Conservation (phyloP, 2,113 vertebrate genomes). For the Zingel zingel region DNA sequence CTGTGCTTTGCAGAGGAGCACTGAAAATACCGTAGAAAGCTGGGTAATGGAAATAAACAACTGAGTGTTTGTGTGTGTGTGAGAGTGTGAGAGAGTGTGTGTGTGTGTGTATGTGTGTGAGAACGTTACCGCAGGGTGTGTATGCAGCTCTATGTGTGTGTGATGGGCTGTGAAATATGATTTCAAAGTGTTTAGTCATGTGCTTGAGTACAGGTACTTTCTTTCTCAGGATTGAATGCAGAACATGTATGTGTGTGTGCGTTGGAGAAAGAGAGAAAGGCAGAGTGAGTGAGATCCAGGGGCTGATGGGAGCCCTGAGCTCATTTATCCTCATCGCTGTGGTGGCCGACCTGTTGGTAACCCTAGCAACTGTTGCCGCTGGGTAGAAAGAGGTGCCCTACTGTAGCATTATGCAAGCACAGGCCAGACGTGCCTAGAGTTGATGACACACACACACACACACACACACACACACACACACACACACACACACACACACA, state of each 20-base stretch:
- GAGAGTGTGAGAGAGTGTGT: constrained; percentile 2
- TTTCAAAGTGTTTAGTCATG: constrained; percentile 49
- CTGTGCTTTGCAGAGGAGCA: not conserved
- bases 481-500: too few relatives aligned
- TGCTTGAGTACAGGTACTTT: constrained; percentile 54
- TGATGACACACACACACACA: constrained; percentile 47
- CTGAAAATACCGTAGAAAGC: not conserved
- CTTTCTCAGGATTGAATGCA: constrained; percentile 22
- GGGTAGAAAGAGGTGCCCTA: constrained; percentile 60
- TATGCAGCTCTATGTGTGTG: constrained; percentile 10
- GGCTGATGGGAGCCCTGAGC: constrained; percentile 69
- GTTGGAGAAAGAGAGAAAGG: constrained; percentile 3
- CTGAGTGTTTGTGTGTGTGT: constrained; percentile 15
- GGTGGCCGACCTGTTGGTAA: constrained; percentile 69
- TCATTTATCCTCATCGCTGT: constrained; percentile 70
- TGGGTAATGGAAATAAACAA: not conserved
- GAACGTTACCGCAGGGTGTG: not conserved
- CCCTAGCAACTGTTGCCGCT: constrained; percentile 72
- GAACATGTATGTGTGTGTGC: constrained; percentile 4
- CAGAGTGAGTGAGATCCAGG: constrained; percentile 45
- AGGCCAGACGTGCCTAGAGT: constrained; percentile 59
- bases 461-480: not conserved
- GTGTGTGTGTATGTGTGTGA: constrained; percentile 13
- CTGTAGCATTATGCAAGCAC: constrained; percentile 70
- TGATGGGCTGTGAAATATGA: constrained; percentile 43